These are phyloP conservation scores for Diadema setosum DNA, from an alignment of 35 echinoderm and acorn worm genomes.

Conservation along the genomic window DNA sequence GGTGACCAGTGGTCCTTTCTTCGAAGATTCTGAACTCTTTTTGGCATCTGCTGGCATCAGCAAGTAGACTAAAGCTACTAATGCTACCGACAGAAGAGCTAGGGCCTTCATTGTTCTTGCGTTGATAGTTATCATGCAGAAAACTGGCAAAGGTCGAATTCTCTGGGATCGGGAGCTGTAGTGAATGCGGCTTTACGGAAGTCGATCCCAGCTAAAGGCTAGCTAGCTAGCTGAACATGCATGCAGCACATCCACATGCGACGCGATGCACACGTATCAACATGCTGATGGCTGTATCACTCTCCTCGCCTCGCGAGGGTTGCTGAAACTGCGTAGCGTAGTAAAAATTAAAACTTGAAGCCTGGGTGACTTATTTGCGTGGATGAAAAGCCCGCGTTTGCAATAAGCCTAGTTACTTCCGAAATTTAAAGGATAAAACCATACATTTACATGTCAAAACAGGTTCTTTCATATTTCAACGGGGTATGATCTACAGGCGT, in stretches of 20 bases:
- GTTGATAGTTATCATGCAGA: background rate
- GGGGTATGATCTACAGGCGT: background rate
- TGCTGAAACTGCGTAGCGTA: background rate
- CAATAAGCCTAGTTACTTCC: background rate
- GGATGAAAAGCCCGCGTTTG: background rate
- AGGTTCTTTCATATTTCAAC: background rate
- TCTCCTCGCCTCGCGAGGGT: too few relatives aligned
- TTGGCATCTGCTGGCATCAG: background rate
- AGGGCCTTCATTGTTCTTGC: background rate
- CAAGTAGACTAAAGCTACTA: background rate
- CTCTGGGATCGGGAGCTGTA: background rate
- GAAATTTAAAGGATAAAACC: background rate
- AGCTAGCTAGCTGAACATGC: too few relatives aligned
- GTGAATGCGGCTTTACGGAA: too few relatives aligned
- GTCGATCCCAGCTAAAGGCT: too few relatives aligned
- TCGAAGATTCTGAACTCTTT: background rate
- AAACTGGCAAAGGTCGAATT: background rate
- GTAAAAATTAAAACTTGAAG: background rate
- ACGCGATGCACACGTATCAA: too few relatives aligned
- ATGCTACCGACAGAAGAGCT: background rate
- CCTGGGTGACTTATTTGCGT: background rate
- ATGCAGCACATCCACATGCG: too few relatives aligned
- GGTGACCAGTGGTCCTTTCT: background rate
- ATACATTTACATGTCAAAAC: background rate
- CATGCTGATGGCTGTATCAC: too few relatives aligned